Evolutionary conservation across 2,888 invertebrate genomes (phyloP).

Genomic region (Eilema depressum): DNA sequence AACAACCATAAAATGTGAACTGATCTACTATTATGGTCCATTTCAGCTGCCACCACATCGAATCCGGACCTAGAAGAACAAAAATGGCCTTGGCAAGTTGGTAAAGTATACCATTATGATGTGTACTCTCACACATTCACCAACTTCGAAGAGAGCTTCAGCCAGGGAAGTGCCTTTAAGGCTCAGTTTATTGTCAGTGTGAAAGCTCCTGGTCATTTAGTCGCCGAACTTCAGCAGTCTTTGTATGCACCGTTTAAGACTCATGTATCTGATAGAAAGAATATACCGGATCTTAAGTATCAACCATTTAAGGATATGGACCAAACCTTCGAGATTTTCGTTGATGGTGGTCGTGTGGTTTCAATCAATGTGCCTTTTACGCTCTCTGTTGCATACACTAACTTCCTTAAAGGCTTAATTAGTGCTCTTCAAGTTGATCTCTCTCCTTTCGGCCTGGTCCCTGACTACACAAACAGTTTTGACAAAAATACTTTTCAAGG

Average conservation of each 20-base stretch:
- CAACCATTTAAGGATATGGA: conserved; percentile 84
- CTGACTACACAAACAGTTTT: conserved; percentile 78
- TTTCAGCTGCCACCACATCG: conserved; percentile 72
- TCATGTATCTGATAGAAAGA: conserved; percentile 64
- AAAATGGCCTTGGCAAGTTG: conserved; percentile 85
- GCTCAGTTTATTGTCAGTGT: conserved; percentile 86
- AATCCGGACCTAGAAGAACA: conserved; percentile 51
- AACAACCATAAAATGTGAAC: no score
- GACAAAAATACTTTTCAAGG: conserved; percentile 82
- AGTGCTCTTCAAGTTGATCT: conserved; percentile 90
- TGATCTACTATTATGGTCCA: not conserved
- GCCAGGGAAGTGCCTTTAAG: conserved; percentile 78
- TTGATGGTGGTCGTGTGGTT: conserved; percentile 88
- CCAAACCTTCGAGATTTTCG: conserved; percentile 87
- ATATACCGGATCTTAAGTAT: conserved; percentile 80
- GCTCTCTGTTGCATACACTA: conserved; percentile 88
- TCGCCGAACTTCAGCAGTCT: conserved; percentile 79
- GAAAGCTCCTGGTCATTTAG: conserved; percentile 76
- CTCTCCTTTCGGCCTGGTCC: conserved; percentile 84
- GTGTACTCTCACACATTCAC: conserved; percentile 87
- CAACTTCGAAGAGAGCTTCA: conserved; percentile 83
- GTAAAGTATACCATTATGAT: conserved; percentile 87
- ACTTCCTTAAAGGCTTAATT: conserved; percentile 90
- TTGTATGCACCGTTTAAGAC: conserved; percentile 85
- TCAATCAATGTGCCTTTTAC: conserved; percentile 85